Conservation (phyloP, 1,140 invertebrate genomes). For the Drosophila grimshawi region DNA sequence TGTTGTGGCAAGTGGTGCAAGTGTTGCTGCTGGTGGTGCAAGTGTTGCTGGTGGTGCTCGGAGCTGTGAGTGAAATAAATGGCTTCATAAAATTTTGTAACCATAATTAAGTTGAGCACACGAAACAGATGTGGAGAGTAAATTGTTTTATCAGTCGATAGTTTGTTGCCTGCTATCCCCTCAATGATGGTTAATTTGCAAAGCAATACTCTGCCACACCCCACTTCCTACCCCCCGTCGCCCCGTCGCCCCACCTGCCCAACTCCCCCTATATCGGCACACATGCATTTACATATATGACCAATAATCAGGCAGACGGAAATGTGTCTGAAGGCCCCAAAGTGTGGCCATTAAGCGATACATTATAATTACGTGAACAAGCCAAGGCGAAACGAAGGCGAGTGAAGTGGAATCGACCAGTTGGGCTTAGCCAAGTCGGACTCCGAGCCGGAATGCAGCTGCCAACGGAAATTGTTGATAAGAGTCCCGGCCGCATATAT, state of each 20-base stretch:
- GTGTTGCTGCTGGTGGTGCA: conserved; percentile 10
- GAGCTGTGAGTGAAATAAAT: conserved; percentile 74
- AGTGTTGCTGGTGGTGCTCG: conserved; percentile 5
- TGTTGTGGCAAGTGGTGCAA: not conserved
- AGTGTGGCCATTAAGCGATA: conserved; percentile 73
- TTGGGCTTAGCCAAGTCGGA: not conserved
- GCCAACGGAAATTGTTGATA: conserved; percentile 77
- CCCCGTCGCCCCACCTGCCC: too few relatives aligned
- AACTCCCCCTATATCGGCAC: not conserved
- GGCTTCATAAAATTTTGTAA: conserved; percentile 83
- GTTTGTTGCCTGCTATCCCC: conserved; percentile 11
- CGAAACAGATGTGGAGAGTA: conserved; percentile 45
- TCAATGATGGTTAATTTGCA: conserved; percentile 8
- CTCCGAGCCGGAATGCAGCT: conserved; percentile 49
- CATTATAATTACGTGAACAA: conserved; percentile 70
- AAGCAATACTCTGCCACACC: not conserved
- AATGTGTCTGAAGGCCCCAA: conserved; percentile 48
- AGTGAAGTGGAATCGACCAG: conserved; percentile 5
- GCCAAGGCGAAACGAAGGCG: conserved; percentile 34
- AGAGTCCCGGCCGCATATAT: conserved; percentile 41
- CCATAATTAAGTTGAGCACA: conserved; percentile 63
- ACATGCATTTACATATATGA: conserved; percentile 29
- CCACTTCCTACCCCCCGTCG: not conserved
- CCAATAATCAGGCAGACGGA: conserved; percentile 49
- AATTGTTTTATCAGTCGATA: conserved; percentile 77